Percentiles rank a stretch among this genome's conserved stretches.
phyloP scores from a whole-genome alignment of 1,140 invertebrate genomes.

The Apis mellifera region DNA sequence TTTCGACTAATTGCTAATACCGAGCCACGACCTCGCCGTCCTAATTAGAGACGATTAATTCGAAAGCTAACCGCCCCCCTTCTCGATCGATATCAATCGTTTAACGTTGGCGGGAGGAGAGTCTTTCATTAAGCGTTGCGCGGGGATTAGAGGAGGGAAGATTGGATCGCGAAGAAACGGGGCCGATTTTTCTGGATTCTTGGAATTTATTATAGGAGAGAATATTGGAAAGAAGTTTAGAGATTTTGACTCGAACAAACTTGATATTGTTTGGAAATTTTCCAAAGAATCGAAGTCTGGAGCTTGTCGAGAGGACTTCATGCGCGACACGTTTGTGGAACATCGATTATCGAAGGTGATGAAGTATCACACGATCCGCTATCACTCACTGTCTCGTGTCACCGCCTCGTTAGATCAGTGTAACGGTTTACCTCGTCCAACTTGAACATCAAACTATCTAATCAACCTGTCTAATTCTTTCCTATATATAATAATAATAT shows the following conservation, averaged over 20 bases:
- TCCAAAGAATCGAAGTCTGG: neutral
- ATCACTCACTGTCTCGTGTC: constrained; percentile 24
- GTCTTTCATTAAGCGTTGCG: constrained; percentile 45
- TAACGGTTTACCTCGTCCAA: neutral
- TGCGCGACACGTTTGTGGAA: neutral
- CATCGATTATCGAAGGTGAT: constrained; percentile 30
- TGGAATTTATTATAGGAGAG: too few relatives aligned
- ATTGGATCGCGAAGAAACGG: too few relatives aligned
- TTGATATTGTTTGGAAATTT: too few relatives aligned
- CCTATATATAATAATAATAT: too few relatives aligned
- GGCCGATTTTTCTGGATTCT: neutral
- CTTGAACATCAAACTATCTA: neutral
- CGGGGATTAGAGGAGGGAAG: constrained; percentile 56
- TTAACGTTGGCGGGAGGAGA: constrained; percentile 10
- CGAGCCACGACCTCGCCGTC: constrained; percentile 51
- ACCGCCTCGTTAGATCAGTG: constrained; percentile 4
- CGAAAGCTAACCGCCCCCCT: constrained; percentile 50
- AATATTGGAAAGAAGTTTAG: too few relatives aligned
- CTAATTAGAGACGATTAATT: constrained; percentile 77
- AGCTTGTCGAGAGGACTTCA: neutral
- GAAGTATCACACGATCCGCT: constrained; percentile 23
- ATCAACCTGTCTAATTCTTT: neutral
- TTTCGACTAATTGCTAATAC: constrained; percentile 73
- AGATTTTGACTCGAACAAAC: too few relatives aligned
- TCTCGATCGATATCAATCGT: constrained; percentile 58